Base-by-base conservation (phyloP, 1,140 invertebrate species). In the Drosophila parabipectinata region DNA sequence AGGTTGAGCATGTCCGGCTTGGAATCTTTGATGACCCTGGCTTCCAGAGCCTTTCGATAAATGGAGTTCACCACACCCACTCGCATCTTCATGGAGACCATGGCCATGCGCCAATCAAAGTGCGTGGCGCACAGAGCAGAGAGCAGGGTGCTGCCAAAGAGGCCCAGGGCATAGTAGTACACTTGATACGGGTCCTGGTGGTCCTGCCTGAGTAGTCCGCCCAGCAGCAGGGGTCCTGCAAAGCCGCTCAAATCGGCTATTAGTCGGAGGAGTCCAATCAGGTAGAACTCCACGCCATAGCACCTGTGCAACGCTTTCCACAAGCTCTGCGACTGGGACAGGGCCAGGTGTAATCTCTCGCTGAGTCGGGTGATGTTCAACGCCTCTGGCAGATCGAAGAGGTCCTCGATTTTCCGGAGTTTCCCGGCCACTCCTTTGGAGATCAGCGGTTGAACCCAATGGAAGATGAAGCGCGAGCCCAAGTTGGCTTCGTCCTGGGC, bases 251-350 rank as follows among this genome's bases (percentile, higher is more conserved):
- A 93, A 92, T 99, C 98, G 3, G 96, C 95, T 3, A 97, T 84
- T 26, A 99, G 93, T 92, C 98, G 97, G 3, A 99, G 90, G 63
- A 98, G 90, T 28, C 98, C 98, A 87, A 99, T 95, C 14, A 94
- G 93, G 85, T 98, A 98, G 93, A 98, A 99, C 90, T 98, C 95
- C 59, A 94, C 90, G 21, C 97, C 98, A 92, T 98, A 99, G 77
- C 95, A 95, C 60, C 93, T 94, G 87, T 98, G 95, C n/a, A 99
- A 91, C 0, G 96, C 94, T 68, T 93, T 93, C 0, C 98, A 88
- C 10, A 99, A 89, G 1, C 95, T 94, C 4, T 79, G 73, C 4
- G 84, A 58, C 30, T 78, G 74, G 6, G 75, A 69, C 14, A 92
- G 52, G 4, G 82, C 76, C 56, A 79, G 52, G 56, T 92, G 79